Conservation (phyloP, 2,113 vertebrate species). For the Austrofundulus limnaeus region DNA sequence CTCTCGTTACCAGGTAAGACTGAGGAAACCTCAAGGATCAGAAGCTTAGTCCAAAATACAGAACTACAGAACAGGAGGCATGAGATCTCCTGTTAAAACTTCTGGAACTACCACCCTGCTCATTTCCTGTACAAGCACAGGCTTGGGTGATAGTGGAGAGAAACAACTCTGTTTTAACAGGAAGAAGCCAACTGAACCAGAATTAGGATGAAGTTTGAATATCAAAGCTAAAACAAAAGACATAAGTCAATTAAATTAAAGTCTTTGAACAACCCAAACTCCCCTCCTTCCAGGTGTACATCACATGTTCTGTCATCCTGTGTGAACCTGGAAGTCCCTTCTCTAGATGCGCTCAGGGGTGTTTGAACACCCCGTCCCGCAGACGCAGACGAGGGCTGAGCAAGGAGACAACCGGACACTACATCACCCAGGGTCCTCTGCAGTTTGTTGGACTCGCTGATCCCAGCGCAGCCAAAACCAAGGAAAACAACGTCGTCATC, state of each 20-base stretch:
- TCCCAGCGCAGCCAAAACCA: rapidly evolving
- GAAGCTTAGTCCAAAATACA: not conserved
- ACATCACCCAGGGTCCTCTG: slow-evolving; percentile 75
- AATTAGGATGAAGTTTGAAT: not conserved
- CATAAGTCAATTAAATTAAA: not conserved
- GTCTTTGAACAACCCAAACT: not conserved
- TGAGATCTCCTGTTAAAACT: not conserved
- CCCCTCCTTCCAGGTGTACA: slow-evolving; percentile 51
- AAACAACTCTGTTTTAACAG: too few species aligned
- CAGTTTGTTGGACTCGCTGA: slow-evolving; percentile 27
- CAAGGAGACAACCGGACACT: slow-evolving; percentile 63
- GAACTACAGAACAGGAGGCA: not conserved
- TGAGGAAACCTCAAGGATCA: too few species aligned
- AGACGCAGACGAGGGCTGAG: slow-evolving; percentile 47
- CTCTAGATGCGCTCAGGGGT: slow-evolving; percentile 76
- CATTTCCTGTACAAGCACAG: too few species aligned
- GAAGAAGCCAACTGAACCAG: not conserved
- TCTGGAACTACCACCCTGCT: too few species aligned
- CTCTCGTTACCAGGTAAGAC: too few species aligned
- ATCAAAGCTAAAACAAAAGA: not conserved
- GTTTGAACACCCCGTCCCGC: slow-evolving; percentile 38
- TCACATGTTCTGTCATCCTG: slow-evolving; percentile 71
- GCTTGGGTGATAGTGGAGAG: too few species aligned
- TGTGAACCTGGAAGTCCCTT: slow-evolving; percentile 56
- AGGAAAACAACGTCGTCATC: not conserved